Percentiles rank a stretch among this genome's conserved stretches.
phyloP scores from a whole-genome alignment of 2,888 invertebrate species.

The Odontocolon sp. region DNA sequence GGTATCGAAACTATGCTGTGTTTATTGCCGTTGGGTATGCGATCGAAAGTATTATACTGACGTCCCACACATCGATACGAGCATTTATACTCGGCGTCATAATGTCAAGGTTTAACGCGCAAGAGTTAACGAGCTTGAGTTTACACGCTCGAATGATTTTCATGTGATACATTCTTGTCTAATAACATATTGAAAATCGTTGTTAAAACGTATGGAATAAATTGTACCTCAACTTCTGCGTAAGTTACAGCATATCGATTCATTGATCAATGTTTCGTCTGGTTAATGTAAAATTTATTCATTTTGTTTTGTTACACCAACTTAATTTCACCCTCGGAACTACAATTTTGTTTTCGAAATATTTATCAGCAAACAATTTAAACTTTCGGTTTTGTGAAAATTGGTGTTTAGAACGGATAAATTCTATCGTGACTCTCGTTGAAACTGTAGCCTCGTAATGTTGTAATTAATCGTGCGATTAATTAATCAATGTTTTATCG shows the following conservation, averaged over 20 bases:
- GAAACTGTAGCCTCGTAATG: no score
- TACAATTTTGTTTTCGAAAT: no score
- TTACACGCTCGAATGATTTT: conserved; percentile 47
- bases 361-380: no score
- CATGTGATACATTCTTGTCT: conserved; percentile 33
- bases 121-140: conserved; percentile 45
- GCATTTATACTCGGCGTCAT: conserved; percentile 21
- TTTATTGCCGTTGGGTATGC: conserved; percentile 20
- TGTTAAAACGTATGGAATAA: background rate
- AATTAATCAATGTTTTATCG: background rate
- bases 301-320: no score
- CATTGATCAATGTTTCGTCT: conserved; percentile 15
- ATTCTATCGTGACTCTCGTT: background rate
- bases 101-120: conserved; percentile 58
- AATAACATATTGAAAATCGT: conserved; percentile 16
- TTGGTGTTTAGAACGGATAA: no score
- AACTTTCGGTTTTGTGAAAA: no score
- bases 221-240: background rate
- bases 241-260: background rate
- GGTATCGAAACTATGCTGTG: conserved; percentile 43
- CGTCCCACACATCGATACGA: conserved; percentile 20
- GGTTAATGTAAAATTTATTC: no score
- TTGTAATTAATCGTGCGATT: no score
- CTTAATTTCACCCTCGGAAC: no score
- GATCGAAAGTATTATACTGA: conserved; percentile 47